Evolutionary conservation across 2,888 invertebrate genomes (phyloP).

Genomic region (Teinopalpus imperialis): DNA sequence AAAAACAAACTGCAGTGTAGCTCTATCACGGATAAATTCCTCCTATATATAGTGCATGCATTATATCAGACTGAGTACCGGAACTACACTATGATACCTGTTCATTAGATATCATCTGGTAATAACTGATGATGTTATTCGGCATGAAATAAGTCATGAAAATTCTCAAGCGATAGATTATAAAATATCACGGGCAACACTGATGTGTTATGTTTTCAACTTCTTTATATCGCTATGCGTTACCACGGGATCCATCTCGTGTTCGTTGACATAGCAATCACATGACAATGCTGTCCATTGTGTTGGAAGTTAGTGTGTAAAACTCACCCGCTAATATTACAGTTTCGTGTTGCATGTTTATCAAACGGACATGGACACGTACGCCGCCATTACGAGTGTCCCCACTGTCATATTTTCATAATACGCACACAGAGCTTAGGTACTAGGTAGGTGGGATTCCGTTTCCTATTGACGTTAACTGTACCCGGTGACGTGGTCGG

Average conservation of each 20-base stretch:
- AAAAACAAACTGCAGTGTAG: too few relatives aligned
- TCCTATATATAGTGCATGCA: too few relatives aligned
- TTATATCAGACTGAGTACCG: too few relatives aligned
- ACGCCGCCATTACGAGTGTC: slow-evolving; percentile 38
- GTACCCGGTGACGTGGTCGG: slow-evolving; percentile 5
- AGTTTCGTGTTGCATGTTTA: slow-evolving; percentile 55
- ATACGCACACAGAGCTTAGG: slow-evolving; percentile 46
- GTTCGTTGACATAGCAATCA: slow-evolving; percentile 5
- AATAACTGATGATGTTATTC: too few relatives aligned
- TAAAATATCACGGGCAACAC: not conserved
- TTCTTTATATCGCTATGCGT: slow-evolving; percentile 8
- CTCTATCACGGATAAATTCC: too few relatives aligned
- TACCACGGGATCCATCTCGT: slow-evolving; percentile 21
- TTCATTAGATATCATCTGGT: too few relatives aligned
- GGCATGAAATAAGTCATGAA: too few relatives aligned
- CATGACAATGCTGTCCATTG: slow-evolving; percentile 24
- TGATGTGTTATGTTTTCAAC: slow-evolving; percentile 2
- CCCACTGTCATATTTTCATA: slow-evolving; percentile 65
- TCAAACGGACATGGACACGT: slow-evolving; percentile 41
- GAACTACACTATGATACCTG: too few relatives aligned
- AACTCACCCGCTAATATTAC: slow-evolving; percentile 41
- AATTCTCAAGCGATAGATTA: not conserved
- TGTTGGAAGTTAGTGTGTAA: slow-evolving; percentile 1
- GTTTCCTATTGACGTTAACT: slow-evolving; percentile 38
- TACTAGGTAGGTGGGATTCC: slow-evolving; percentile 54